These are phyloP conservation scores for sheep (Ovis aries) DNA, from an alignment of 2,113 vertebrate species.

Conservation along the genomic window ARS-UI_Ramb_v3.0 NC_056071.1:37390001-37390500, in stretches of 20 bases:
- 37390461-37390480: background rate
- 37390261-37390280: background rate
- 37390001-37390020: conserved; percentile 78
- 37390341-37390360: background rate
- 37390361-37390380: background rate
- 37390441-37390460: conserved; percentile 39
- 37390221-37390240: background rate
- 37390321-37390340: background rate
- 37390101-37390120: background rate
- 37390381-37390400: background rate
- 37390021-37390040: conserved; percentile 77
- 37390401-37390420: conserved; percentile 25
- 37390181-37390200: background rate
- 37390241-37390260: background rate
- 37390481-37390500: background rate
- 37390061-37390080: conserved; percentile 68
- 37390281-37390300: background rate
- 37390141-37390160: background rate
- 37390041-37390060: conserved; percentile 73
- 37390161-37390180: background rate
- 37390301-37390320: background rate
- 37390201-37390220: background rate
- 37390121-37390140: background rate
- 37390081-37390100: conserved; percentile 43
- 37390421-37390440: conserved; percentile 17